Conservation (phyloP, 1,140 invertebrate species). For the Mizuhopecten yessoensis region DNA sequence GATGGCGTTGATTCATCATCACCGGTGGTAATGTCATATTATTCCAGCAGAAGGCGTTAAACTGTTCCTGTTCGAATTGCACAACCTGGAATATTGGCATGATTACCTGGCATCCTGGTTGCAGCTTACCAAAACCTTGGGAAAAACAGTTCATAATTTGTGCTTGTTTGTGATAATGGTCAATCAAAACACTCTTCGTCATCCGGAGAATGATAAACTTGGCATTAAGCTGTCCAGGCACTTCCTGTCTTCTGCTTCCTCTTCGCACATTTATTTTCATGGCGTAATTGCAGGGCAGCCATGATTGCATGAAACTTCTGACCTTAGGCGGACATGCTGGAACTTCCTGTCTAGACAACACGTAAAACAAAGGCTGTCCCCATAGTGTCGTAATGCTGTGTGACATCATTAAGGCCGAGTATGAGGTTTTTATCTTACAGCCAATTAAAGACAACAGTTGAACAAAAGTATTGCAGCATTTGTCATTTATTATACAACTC, state of each 20-base stretch:
- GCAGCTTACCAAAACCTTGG: too few relatives aligned
- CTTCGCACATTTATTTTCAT: not conserved
- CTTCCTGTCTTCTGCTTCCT: not conserved
- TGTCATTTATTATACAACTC: too few relatives aligned
- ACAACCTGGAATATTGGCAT: not conserved
- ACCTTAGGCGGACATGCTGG: not conserved
- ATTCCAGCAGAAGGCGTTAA: not conserved
- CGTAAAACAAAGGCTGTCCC: not conserved
- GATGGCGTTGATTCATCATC: not conserved
- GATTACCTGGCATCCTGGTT: not conserved
- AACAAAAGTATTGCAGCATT: too few relatives aligned
- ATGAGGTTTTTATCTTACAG: not conserved
- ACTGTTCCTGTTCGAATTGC: not conserved
- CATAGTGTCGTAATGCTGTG: not conserved
- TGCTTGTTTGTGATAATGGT: not conserved
- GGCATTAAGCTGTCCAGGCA: not conserved
- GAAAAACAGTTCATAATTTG: not conserved
- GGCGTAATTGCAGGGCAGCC: not conserved
- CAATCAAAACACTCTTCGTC: not conserved
- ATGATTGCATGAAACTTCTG: constrained; percentile 16
- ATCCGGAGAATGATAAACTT: too few relatives aligned
- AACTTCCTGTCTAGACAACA: constrained; percentile 38
- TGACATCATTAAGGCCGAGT: not conserved
- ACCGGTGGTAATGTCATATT: not conserved
- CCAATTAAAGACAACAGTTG: not conserved